Base-by-base conservation (phyloP, 2,888 invertebrate species). In the Molorchus minor region DNA sequence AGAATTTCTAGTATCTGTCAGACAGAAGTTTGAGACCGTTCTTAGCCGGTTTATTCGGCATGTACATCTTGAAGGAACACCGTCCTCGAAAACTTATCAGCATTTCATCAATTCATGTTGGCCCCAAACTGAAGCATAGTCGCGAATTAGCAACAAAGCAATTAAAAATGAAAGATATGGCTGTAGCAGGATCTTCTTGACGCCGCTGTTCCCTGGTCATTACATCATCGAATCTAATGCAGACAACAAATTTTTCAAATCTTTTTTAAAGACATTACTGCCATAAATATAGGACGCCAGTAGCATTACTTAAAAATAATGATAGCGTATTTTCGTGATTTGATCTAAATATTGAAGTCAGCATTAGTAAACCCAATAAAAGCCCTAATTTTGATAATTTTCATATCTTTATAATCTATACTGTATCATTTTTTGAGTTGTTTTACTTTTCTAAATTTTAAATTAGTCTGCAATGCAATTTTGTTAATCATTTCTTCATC, bases 41-140 rank as follows among this genome's bases (percentile, higher is more conserved):
- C 52, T 73, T 73, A 8, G 47, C 62, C 21, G 74, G 73, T 62
- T 76, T 75, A 16, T 61, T 64, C 8, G 74, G 70, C 20, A 75
- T 75, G 55, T 75, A 76, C 57, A 72, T 68, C 15, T 63, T 43
- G 58, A 72, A 72, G n/a, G 15, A 25, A 52, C 75, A 77, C n/a
- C 66, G 56, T 29, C 67, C 71, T 56, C 70, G 61, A 47, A 73
- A 72, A 41, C 17, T 20, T 7, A 25, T 17, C 4, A 47, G 33
- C 35, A 35, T 20, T 4, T 38, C 51, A 30, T 47, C 47, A 16
- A 47, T 33, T 3, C 33, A 40, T 8, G 40, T 17, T 17, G 40
- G 17, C 7, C 40, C 40, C 57, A 61, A 44, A 51, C 40, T 51
- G 46, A 67, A 68, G 53, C 40, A 47, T 5, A 61, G 45, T 62